Conservation (phyloP, 2,113 vertebrate species). For the Leucosticte australis region DNA sequence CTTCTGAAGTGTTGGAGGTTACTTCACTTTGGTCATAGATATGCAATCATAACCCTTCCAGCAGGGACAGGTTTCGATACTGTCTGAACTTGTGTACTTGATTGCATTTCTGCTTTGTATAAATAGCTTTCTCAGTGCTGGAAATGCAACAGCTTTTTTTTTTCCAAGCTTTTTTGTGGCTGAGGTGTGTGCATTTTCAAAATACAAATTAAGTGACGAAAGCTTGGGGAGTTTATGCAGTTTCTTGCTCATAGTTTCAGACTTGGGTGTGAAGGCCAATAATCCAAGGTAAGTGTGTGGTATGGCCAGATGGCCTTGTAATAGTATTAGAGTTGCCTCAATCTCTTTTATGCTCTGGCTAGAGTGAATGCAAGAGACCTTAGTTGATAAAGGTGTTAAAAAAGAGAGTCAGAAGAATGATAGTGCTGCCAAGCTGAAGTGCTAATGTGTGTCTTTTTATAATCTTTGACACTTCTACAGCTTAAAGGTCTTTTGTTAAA, state of each 20-base stretch:
- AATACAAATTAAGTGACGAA: background rate
- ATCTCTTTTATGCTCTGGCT: background rate
- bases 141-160: background rate
- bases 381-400: background rate
- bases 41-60: background rate
- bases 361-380: background rate
- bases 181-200: background rate
- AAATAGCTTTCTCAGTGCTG: background rate
- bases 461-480: background rate
- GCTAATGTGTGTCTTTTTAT: background rate
- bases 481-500: background rate
- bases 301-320: background rate
- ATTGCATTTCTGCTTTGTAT: background rate
- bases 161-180: background rate
- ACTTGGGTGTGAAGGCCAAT: background rate
- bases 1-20: slow-evolving; percentile 1
- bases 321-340: background rate
- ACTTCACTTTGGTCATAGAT: slow-evolving; percentile 12
- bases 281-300: background rate
- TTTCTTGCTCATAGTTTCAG: background rate
- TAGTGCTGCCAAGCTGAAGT: background rate
- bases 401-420: background rate
- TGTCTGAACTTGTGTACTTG: slow-evolving; percentile 18
- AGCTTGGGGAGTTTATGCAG: background rate
- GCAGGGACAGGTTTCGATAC: background rate